Evolutionary conservation across 2,888 invertebrate genomes (phyloP), one percentile per base, ranked within the genome.

Genomic region (Andrena bicolor): DNA sequence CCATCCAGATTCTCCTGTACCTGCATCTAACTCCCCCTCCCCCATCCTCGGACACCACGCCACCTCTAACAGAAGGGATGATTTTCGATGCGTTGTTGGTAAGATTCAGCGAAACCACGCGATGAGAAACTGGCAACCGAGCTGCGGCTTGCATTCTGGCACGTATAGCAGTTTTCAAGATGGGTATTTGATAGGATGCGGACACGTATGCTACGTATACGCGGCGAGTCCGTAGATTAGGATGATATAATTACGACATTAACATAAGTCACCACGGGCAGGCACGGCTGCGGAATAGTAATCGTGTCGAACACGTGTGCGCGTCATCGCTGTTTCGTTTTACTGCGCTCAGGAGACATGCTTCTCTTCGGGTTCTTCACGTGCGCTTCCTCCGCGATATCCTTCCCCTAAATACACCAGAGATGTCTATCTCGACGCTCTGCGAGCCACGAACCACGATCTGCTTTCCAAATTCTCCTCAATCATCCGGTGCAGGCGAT

Each of bases 231-330:
- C 90, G 91, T 91, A 93, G 94, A 94, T 93, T 93, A 93, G 92
- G 92, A 92, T 92, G 93, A 94, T 94, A 94, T 94, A 94, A 94
- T 94, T 94, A 93, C 92, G 90, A 90, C 91, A 93, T 94, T 94
- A 94, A 93, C 93, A 94, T 94, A 94, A 94, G 93, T 93, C 93
- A 93, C 90, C 92, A 56, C 56, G 91, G 91, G 85, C 90, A 89
- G 88, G 88, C 85, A 92, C 93, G 88, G 68, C 88, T 85, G 87
- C 88, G 90, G 93, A 93, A 93, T 93, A 93, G 90, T 92, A 93
- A 93, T 92, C 87, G 91, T 90, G 91, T 91, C 91, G 90, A 92
- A 93, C 92, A 92, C 92, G 90, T 90, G 91, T 91, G 91, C 88
- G 85, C 87, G 80, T 88, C 86, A 86, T 88, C 88, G 83, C 73